These are phyloP conservation scores for Macrostomum lignano DNA, from an alignment of 1,140 invertebrate genomes.

Conservation along the genomic window DNA sequence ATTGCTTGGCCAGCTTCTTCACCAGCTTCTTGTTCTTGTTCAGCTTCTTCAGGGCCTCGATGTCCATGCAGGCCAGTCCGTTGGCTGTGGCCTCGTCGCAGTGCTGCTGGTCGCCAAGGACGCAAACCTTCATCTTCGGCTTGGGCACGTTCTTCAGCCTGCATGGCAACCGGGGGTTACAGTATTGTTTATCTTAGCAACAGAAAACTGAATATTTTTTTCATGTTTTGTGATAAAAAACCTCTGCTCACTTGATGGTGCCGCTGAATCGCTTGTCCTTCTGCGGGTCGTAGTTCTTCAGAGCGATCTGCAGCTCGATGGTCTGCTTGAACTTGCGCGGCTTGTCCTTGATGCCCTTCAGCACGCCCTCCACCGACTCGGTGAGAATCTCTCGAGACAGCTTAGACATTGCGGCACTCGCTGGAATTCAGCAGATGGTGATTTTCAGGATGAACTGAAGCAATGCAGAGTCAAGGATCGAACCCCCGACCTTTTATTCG, in stretches of 20 bases:
- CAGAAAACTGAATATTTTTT: conserved; percentile 4
- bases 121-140: conserved; percentile 89
- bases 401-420: too few species aligned
- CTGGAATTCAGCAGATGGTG: too few species aligned
- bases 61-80: conserved; percentile 74
- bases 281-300: conserved; percentile 99
- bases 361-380: background rate
- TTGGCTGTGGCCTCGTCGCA: conserved; percentile 88
- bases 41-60: conserved; percentile 84
- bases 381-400: background rate
- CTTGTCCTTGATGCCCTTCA: conserved; percentile 38
- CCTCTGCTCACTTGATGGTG: conserved; percentile 70
- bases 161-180: too few species aligned
- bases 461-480: too few species aligned
- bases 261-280: conserved; percentile 99
- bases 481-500: too few species aligned
- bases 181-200: conserved; percentile 3
- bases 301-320: conserved; percentile 90
- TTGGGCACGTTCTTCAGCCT: conserved; percentile 88
- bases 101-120: conserved; percentile 95
- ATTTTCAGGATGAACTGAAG: too few species aligned
- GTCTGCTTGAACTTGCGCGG: conserved; percentile 85
- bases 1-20: conserved; percentile 70
- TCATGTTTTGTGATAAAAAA: background rate
- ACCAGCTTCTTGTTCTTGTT: conserved; percentile 99